These are phyloP conservation scores for Parnassius glacialis DNA, from an alignment of 2,888 invertebrate species.

Conservation along the genomic window DNA sequence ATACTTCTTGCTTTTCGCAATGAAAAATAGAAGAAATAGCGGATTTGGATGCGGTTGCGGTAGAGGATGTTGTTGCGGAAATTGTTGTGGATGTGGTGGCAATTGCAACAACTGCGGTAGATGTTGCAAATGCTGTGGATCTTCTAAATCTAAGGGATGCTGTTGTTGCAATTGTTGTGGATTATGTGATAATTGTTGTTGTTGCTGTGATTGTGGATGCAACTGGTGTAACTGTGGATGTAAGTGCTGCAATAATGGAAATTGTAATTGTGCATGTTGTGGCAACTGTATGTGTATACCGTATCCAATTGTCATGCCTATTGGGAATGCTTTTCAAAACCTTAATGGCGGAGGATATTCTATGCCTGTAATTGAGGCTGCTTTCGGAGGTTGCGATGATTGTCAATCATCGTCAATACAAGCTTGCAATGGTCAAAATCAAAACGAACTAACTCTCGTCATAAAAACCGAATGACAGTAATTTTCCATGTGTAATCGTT, in stretches of 20 bases:
- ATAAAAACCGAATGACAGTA: slow-evolving; percentile 30
- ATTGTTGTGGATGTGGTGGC: slow-evolving; percentile 11
- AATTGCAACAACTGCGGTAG: slow-evolving; percentile 22
- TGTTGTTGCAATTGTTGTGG: slow-evolving; percentile 5
- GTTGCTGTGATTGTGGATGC: slow-evolving; percentile 2
- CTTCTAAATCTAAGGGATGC: no score
- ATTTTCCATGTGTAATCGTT: background rate
- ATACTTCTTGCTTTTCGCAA: slow-evolving; percentile 51
- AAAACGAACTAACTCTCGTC: slow-evolving; percentile 31
- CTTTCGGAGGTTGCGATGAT: slow-evolving; percentile 23
- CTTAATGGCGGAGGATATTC: slow-evolving; percentile 15
- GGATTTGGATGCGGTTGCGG: slow-evolving; percentile 23
- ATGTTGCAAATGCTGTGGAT: slow-evolving; percentile 22
- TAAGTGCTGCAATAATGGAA: slow-evolving; percentile 3
- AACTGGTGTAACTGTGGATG: slow-evolving; percentile 1
- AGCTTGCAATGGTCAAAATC: slow-evolving; percentile 15
- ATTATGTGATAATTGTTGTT: slow-evolving; percentile 18
- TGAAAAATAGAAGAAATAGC: slow-evolving; percentile 40
- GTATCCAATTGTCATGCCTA: slow-evolving; percentile 33
- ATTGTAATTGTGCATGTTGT: slow-evolving; percentile 8
- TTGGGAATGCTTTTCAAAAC: slow-evolving; percentile 14
- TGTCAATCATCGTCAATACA: slow-evolving; percentile 20
- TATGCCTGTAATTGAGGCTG: slow-evolving; percentile 16
- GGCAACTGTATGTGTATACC: slow-evolving; percentile 31
- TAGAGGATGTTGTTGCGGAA: slow-evolving; percentile 29